Evolutionary conservation across 1,140 invertebrate species (phyloP), one percentile per base, ranked within the genome.

Genomic region (Wasmannia auropunctata): DNA sequence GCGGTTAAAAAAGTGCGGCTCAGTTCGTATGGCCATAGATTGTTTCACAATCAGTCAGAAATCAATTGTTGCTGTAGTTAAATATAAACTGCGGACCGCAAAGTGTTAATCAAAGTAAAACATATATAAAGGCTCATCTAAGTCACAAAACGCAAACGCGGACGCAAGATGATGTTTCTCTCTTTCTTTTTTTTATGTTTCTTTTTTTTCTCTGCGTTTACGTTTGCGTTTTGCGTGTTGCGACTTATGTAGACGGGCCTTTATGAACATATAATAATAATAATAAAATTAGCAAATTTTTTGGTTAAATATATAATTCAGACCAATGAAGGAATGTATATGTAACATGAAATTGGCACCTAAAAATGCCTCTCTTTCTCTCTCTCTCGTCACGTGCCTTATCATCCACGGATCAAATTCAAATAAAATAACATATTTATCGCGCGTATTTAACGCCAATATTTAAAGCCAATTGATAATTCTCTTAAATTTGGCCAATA

Each of bases 371-470:
- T n/a, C n/a, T n/a, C n/a, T n/a, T n/a, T n/a, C n/a, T n/a, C n/a
- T n/a, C n/a, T n/a, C n/a, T n/a, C n/a, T 83, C 49, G 79, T 81
- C 79, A 72, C 28, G 19, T n/a, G n/a, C n/a, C n/a, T 81, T 81
- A 83, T 83, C 37, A 74, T n/a, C 25, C 51, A 72, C 49, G 10
- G n/a, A 72, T 70, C 37, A 22, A 67, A 80, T 56, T 46, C 7
- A 81, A 81, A 58, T 51, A 16, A 14, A 43, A 25, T 69, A 43
- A 11, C 40, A 16, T 49, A 37, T 51, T 56, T 43, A 69, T 56
- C 31, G 11, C 19, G 19, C 7, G 25, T 28, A 40, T 60, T 65
- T 37, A 34, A 34, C n/a, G n/a, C n/a, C n/a, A n/a, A 67, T 16
- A 74, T 14, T 16, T 72, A 40, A 74, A 72, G 34, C 14, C 22